Conservation (phyloP, 2,797 vertebrate species). For the Etheostoma perlongum region DNA sequence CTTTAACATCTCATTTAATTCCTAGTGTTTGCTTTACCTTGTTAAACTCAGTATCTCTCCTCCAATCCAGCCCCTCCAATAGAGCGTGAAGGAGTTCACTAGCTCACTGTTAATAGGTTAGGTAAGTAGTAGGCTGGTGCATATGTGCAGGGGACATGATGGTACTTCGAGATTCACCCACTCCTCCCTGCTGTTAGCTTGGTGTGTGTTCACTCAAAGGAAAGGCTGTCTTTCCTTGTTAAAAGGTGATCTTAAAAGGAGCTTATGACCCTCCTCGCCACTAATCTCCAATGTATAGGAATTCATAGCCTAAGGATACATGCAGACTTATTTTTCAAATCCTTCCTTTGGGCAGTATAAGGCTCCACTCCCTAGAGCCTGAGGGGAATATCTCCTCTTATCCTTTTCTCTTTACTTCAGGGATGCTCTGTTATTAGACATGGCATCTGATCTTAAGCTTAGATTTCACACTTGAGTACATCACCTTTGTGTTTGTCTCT, state of each 20-base stretch:
- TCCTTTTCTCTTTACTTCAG: slow-evolving; percentile 57
- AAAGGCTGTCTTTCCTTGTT: slow-evolving; percentile 52
- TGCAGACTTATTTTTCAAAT: slow-evolving; percentile 78
- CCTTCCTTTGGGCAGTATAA: slow-evolving; percentile 77
- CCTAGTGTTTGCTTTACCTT: slow-evolving; percentile 73
- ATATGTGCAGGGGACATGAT: slow-evolving; percentile 24
- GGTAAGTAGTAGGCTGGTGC: slow-evolving; percentile 22
- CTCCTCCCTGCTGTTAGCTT: slow-evolving; percentile 45
- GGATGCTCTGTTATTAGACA: slow-evolving; percentile 64
- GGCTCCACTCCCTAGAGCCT: slow-evolving; percentile 67
- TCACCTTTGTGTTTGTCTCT: slow-evolving; percentile 58
- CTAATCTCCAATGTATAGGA: slow-evolving; percentile 79
- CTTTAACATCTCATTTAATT: slow-evolving; percentile 77
- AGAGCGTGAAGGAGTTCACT: slow-evolving; percentile 62
- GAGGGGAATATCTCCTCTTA: slow-evolving; percentile 66
- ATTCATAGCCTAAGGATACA: slow-evolving; percentile 81
- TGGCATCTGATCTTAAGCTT: slow-evolving; percentile 67
- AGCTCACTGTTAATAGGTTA: slow-evolving; percentile 60
- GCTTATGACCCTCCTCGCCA: slow-evolving; percentile 61
- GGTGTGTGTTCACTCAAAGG: slow-evolving; percentile 56
- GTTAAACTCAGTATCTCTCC: slow-evolving; percentile 69
- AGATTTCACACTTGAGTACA: slow-evolving; percentile 62
- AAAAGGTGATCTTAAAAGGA: slow-evolving; percentile 71
- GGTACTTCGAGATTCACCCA: slow-evolving; percentile 16
- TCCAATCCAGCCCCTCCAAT: slow-evolving; percentile 56